A percentile compares a stretch with the other conserved stretches of the same genome.
phyloP scores from a whole-genome alignment of 2,113 vertebrate species.

The Misgurnus anguillicaudatus region DNA sequence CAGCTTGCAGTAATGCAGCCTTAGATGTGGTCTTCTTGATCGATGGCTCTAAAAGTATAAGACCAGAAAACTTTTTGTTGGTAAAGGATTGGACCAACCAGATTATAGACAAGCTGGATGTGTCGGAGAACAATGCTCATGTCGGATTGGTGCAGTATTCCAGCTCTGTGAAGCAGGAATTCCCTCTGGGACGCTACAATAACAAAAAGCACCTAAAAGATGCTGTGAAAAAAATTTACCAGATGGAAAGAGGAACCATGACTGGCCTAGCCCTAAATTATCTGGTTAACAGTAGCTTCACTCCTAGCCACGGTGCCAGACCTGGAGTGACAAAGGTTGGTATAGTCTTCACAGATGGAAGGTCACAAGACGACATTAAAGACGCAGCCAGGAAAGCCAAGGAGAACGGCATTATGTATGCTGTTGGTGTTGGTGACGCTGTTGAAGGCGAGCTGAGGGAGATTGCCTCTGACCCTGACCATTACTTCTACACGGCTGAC shows the following conservation, averaged over 20 bases:
- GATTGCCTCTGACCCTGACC: slow-evolving; percentile 92
- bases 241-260: slow-evolving; percentile 98
- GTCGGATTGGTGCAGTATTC: slow-evolving; percentile 97
- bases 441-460: slow-evolving; percentile 93
- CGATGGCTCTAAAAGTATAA: slow-evolving; percentile 94
- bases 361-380: slow-evolving; percentile 94
- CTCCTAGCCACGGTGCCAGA: slow-evolving; percentile 78
- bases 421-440: slow-evolving; percentile 93
- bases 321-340: slow-evolving; percentile 90
- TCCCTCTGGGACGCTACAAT: slow-evolving; percentile 86
- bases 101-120: slow-evolving; percentile 90
- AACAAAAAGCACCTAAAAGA: slow-evolving; percentile 92
- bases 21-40: slow-evolving; percentile 94
- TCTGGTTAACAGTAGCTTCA: slow-evolving; percentile 84
- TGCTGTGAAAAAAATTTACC: slow-evolving; percentile 91
- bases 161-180: slow-evolving; percentile 89
- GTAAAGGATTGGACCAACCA: slow-evolving; percentile 98
- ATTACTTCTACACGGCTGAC: slow-evolving; percentile 95
- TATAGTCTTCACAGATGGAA: slow-evolving; percentile 95
- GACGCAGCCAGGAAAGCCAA: slow-evolving; percentile 93
- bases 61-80: slow-evolving; percentile 96
- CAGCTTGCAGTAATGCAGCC: slow-evolving; percentile 83
- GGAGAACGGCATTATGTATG: slow-evolving; percentile 91
- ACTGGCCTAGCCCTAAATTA: slow-evolving; percentile 88
- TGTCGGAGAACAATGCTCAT: slow-evolving; percentile 84